Evolutionary conservation across 2,797 vertebrate genomes (phyloP), one percentile per base, ranked within the genome.

Genomic region (Platyrinchus mystaceus): DNA sequence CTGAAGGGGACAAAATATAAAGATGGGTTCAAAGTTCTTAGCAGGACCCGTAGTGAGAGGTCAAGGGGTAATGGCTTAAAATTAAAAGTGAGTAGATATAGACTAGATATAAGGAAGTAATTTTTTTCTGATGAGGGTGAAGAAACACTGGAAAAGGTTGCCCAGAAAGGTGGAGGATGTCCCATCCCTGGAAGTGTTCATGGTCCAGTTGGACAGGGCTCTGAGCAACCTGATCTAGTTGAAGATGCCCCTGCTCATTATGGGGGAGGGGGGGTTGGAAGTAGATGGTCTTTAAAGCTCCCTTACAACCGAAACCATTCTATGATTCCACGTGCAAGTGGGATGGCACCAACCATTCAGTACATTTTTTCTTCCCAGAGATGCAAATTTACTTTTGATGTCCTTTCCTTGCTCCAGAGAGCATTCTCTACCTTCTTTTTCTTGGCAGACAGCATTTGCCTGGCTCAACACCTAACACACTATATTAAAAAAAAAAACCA

Each of bases 181-280:
- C 37, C 24, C 21, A 37, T 26, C 5, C 14, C 37, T 70, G 24
- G 27, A 44, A 63, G 23, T 26, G 6, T n/a, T 39, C 28, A 30
- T 18, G 37, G 23, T 24, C 49, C 49, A 16, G 28, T 6, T 82
- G 56, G 36, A n/a, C 12, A 17, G 11, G 7, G 27, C 23, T 58
- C 47, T 68, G 26, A 81, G 59, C 6, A 81, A n/a, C 4, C 27
- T 77, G 28, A 67, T 32, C 32, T 44, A 62, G 21, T 15, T 56
- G 24, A 75, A 64, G 17, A 15, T 73, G 27, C 46, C 17, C 14
- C 8, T 62, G 20, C 5, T 30, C 23, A 20, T 34, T 7, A 10
- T 8, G 3, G 17, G 34, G 3, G 18, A 9, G 18, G 9, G 2
- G 3, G 3, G 2, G 2, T 20, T 71, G 41, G 27, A 76, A 36